Evolutionary conservation across 2,113 vertebrate genomes (phyloP), one percentile per base, ranked within the genome.

Genomic region (Rafetus swinhoei): DNA sequence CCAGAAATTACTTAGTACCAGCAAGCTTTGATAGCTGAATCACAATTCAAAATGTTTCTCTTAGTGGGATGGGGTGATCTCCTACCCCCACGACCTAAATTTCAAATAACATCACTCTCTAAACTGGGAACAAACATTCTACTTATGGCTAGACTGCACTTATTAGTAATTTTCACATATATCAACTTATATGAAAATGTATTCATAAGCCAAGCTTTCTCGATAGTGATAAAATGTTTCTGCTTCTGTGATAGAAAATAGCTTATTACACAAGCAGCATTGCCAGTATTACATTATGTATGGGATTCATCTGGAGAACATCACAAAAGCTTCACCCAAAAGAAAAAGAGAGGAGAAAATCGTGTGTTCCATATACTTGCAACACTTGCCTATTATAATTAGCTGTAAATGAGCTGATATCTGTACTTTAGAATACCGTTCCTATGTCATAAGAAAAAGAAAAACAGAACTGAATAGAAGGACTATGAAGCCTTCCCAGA

Each of bases 141-240:
- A 97, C 97, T 98, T 97, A 97, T 96, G 97, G 95, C 97, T 97
- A 89, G 84, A 97, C 97, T 97, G 97, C 97, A 98, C 98, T 98
- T 98, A 98, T 98, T 98, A 97, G 97, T 97, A 97, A 98, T 98
- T 98, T 98, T 98, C 98, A 97, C 98, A 98, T 98, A 98, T 98
- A 98, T 98, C 98, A 98, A 97, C 97, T 97, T 98, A 98, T 98
- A 98, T 97, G 97, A 98, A 98, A 98, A 98, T 98, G 96, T 98
- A 98, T 98, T 98, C 98, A 97, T 98, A 98, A 98, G 98, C 98
- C 96, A 95, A 98, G 96, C 95, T 97, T 98, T 97, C 98, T 98
- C 97, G 98, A 96, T 97, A 97, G 98, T 97, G 96, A 98, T 98
- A 98, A 98, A 98, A 98, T 98, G 97, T 98, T 98, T 98, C 97